phyloP scores from a whole-genome alignment of 2,797 vertebrate species.

The Lepus oiostolus region DNA sequence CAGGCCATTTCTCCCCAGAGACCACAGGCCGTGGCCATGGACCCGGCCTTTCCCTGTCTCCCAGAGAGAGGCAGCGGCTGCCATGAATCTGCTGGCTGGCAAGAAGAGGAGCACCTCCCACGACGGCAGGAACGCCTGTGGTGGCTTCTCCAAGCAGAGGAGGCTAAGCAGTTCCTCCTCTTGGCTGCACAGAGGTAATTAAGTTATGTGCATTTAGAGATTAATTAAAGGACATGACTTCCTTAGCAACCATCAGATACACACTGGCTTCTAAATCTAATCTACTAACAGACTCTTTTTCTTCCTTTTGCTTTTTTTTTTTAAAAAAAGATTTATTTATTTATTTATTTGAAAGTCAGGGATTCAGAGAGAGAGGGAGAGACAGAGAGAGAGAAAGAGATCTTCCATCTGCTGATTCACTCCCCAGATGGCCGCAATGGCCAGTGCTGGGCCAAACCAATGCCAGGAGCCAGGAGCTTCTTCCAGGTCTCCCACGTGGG shows the following conservation, averaged over 20 bases:
- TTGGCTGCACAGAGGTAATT: constrained; percentile 30
- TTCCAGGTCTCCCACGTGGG: too few relatives aligned
- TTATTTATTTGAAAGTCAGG: too few relatives aligned
- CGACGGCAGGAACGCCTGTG: not conserved
- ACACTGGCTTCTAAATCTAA: constrained; percentile 55
- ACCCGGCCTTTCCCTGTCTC: not conserved
- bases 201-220: constrained; percentile 36
- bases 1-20: not conserved
- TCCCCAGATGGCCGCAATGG: too few relatives aligned
- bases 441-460: too few relatives aligned
- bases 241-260: constrained; percentile 79
- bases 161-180: not conserved
- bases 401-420: too few relatives aligned
- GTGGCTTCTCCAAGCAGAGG: constrained; percentile 16
- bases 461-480: too few relatives aligned
- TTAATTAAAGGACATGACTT: constrained; percentile 63
- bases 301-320: not conserved
- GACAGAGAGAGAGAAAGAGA: too few relatives aligned
- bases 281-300: constrained; percentile 36
- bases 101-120: constrained; percentile 9
- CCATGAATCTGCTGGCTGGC: not conserved
- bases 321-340: too few relatives aligned
- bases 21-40: not conserved
- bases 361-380: too few relatives aligned
- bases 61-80: constrained; percentile 29